These are phyloP conservation scores for Zaprionus bogoriensis DNA, from an alignment of 2,888 invertebrate genomes.

Conservation along the genomic window DNA sequence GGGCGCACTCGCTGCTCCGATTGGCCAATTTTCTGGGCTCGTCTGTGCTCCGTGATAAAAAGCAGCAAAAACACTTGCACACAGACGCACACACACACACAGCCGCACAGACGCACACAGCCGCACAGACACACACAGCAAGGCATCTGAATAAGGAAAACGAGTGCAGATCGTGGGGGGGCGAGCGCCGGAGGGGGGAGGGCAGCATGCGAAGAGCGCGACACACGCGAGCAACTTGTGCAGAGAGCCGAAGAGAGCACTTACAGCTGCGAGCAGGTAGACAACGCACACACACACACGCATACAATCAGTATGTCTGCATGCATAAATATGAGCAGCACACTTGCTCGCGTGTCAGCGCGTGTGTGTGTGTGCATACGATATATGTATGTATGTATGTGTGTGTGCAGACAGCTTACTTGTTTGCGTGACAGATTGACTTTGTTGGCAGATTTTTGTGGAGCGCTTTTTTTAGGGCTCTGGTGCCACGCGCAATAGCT, in stretches of 20 bases:
- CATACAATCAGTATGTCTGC: conserved; percentile 4
- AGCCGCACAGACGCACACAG: not conserved
- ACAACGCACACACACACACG: conserved; percentile 6
- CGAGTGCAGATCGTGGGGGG: conserved; percentile 20
- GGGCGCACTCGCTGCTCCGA: conserved; percentile 45
- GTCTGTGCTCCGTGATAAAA: conserved; percentile 48
- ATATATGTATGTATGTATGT: conserved; percentile 15
- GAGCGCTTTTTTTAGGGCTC: conserved; percentile 33
- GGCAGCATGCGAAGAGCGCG: conserved; percentile 40
- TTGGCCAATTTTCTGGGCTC: conserved; percentile 71
- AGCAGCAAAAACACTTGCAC: not conserved
- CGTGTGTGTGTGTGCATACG: conserved; percentile 25
- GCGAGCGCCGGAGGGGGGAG: not conserved
- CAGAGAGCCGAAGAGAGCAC: conserved; percentile 49
- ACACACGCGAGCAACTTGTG: conserved; percentile 52
- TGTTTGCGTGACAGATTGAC: conserved; percentile 32
- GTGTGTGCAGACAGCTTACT: conserved; percentile 2
- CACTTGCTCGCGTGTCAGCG: conserved; percentile 9
- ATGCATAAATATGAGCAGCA: conserved; percentile 14
- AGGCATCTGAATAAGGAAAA: not conserved
- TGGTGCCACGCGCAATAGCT: conserved; percentile 45
- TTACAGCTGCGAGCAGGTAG: conserved; percentile 57
- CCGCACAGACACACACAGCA: not conserved
- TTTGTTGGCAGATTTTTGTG: conserved; percentile 55
- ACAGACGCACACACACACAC: not conserved